phyloP scores from a whole-genome alignment of 2,113 vertebrate genomes.

The Noturus placidus region DNA sequence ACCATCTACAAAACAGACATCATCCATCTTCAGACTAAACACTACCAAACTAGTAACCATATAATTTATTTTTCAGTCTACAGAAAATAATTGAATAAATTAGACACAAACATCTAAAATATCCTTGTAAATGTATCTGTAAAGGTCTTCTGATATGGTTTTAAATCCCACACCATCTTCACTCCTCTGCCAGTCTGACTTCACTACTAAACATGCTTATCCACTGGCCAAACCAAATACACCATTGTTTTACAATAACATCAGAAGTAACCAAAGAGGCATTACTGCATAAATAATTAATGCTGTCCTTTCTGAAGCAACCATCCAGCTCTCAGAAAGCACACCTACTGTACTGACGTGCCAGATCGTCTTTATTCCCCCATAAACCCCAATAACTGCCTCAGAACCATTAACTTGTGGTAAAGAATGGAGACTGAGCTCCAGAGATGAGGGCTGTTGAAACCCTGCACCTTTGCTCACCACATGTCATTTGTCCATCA shows the following conservation, averaged over 20 bases:
- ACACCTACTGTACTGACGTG: slow-evolving; percentile 57
- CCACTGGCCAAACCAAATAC: slow-evolving; percentile 52
- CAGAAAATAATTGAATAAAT: not conserved
- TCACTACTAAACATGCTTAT: slow-evolving; percentile 42
- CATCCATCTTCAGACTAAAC: not conserved
- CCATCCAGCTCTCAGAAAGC: slow-evolving; percentile 60
- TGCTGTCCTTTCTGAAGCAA: slow-evolving; percentile 60
- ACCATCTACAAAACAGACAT: not conserved
- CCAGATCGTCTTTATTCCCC: slow-evolving; percentile 32
- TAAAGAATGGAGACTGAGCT: slow-evolving; percentile 34
- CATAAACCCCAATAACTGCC: slow-evolving; percentile 30
- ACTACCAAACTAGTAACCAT: not conserved
- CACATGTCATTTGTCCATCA: slow-evolving; percentile 68
- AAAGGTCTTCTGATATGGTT: slow-evolving; percentile 32
- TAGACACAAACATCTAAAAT: not conserved
- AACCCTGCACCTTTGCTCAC: slow-evolving; percentile 67
- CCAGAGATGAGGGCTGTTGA: slow-evolving; percentile 58
- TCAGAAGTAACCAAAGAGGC: slow-evolving; percentile 60
- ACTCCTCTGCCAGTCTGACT: slow-evolving; percentile 38
- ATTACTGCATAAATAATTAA: slow-evolving; percentile 67
- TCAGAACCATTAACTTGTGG: slow-evolving; percentile 18
- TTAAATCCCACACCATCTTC: slow-evolving; percentile 23
- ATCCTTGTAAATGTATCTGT: not conserved
- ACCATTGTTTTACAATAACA: slow-evolving; percentile 53
- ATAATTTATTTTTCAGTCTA: not conserved